phyloP scores from a whole-genome alignment of 23 tunicate species.

The Clavelina lepadiformis region DNA sequence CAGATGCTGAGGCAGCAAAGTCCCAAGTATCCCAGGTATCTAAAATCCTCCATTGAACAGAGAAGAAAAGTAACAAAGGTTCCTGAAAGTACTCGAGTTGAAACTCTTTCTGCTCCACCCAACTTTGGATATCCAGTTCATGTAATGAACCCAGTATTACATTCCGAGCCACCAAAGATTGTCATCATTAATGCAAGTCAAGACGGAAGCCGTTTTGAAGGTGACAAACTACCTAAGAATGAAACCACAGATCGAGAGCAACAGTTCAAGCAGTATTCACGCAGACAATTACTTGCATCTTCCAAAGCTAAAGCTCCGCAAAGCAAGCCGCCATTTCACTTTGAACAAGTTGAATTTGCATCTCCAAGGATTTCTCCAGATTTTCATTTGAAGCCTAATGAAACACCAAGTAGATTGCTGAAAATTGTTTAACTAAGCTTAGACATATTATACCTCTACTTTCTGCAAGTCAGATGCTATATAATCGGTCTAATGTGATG shows the following conservation, averaged over 20 bases:
- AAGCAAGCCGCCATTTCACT: no score
- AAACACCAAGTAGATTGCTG: conserved; percentile 15
- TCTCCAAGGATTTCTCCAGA: no score
- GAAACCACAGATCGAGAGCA: background rate
- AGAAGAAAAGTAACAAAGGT: background rate
- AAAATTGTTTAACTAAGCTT: conserved; percentile 8
- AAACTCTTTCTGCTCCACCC: conserved; percentile 49
- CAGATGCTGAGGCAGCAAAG: background rate
- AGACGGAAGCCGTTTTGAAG: background rate
- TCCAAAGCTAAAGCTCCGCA: conserved; percentile 1
- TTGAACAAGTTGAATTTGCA: no score
- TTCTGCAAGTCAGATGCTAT: background rate
- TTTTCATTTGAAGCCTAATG: background rate
- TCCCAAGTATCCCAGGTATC: background rate
- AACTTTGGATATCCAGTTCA: background rate
- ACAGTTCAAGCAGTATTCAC: background rate
- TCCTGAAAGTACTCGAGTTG: conserved; percentile 5
- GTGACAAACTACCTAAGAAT: background rate
- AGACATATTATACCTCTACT: no score
- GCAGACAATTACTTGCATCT: background rate
- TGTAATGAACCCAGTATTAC: background rate
- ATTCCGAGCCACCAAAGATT: conserved; percentile 30
- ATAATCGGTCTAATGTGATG: background rate
- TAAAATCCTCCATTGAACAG: conserved; percentile 1
- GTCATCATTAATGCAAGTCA: conserved; percentile 40